Evolutionary conservation across 2,797 vertebrate species (phyloP).

Genomic region (Fistularia commersonii): DNA sequence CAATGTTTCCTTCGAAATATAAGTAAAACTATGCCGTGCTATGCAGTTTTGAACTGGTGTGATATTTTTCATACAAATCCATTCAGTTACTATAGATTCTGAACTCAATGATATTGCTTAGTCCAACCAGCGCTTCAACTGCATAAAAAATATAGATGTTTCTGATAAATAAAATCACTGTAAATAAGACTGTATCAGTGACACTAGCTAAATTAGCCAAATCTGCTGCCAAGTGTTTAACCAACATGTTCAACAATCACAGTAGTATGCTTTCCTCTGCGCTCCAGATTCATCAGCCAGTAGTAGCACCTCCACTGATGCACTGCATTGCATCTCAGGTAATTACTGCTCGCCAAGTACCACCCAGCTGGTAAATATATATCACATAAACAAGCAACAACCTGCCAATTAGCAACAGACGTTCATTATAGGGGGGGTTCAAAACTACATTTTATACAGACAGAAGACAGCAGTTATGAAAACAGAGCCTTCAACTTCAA

Average conservation of each 20-base stretch:
- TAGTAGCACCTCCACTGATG: conserved; percentile 43
- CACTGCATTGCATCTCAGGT: conserved; percentile 61
- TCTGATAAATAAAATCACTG: conserved; percentile 10
- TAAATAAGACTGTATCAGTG: conserved; percentile 48
- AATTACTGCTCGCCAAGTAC: conserved; percentile 77
- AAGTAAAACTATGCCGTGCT: too few relatives aligned
- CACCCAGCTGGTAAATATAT: conserved; percentile 72
- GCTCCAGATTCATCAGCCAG: conserved; percentile 54
- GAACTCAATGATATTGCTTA: too few relatives aligned
- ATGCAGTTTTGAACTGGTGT: too few relatives aligned
- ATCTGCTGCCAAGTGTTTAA: conserved; percentile 49
- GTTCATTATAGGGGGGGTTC: conserved; percentile 62
- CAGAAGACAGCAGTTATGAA: conserved; percentile 24
- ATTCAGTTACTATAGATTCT: too few relatives aligned
- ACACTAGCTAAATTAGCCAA: conserved; percentile 56
- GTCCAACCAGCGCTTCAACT: too few relatives aligned
- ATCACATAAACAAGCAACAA: conserved; percentile 81
- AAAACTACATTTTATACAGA: conserved; percentile 59
- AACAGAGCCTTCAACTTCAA: conserved; percentile 57
- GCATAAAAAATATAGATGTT: too few relatives aligned
- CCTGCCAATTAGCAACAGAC: conserved; percentile 74
- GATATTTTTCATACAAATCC: too few relatives aligned
- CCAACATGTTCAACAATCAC: conserved; percentile 50
- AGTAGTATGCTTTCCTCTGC: conserved; percentile 65
- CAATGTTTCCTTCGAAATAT: too few relatives aligned